phyloP scores from a whole-genome alignment of 2,888 invertebrate genomes.

The Apantesis nais region DNA sequence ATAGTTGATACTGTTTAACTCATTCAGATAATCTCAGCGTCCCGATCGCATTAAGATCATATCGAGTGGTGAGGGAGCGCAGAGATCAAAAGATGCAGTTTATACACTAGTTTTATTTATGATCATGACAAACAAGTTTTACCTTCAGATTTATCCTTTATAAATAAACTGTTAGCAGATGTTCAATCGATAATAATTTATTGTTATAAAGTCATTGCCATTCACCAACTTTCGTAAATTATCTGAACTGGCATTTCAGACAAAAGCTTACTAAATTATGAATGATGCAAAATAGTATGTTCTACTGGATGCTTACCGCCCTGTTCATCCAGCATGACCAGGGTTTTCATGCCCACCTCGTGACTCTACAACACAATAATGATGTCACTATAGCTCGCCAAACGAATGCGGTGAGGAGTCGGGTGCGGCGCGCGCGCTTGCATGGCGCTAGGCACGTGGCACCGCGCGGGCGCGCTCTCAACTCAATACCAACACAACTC shows the following conservation, averaged over 20 bases:
- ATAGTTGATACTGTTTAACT: constrained; percentile 66
- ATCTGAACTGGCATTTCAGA: constrained; percentile 82
- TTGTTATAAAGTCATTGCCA: constrained; percentile 70
- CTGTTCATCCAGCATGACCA: constrained; percentile 99
- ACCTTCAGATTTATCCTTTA: constrained; percentile 78
- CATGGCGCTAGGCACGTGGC: constrained; percentile 48
- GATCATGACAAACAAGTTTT: constrained; percentile 74
- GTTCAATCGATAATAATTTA: constrained; percentile 68
- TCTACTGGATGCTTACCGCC: constrained; percentile 96
- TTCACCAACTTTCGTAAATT: constrained; percentile 74
- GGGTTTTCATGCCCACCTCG: constrained; percentile 99
- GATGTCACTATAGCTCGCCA: constrained; percentile 86
- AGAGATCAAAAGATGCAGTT: constrained; percentile 67
- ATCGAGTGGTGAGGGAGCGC: constrained; percentile 48
- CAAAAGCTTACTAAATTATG: constrained; percentile 83
- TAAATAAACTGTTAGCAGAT: constrained; percentile 77
- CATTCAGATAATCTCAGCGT: constrained; percentile 66
- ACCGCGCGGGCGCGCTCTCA: constrained; percentile 66
- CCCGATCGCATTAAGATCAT: constrained; percentile 56
- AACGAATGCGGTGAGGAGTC: constrained; percentile 75
- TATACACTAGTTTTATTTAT: constrained; percentile 71
- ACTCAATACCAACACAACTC: constrained; percentile 75
- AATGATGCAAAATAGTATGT: constrained; percentile 81
- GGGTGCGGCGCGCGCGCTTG: constrained; percentile 63
- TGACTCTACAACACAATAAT: constrained; percentile 96